Percentiles rank a stretch among this genome's conserved stretches.
These are phyloP conservation scores for Eubasilissa splendida DNA, from an alignment of 2,888 invertebrate species.

Conservation along the genomic window DNA sequence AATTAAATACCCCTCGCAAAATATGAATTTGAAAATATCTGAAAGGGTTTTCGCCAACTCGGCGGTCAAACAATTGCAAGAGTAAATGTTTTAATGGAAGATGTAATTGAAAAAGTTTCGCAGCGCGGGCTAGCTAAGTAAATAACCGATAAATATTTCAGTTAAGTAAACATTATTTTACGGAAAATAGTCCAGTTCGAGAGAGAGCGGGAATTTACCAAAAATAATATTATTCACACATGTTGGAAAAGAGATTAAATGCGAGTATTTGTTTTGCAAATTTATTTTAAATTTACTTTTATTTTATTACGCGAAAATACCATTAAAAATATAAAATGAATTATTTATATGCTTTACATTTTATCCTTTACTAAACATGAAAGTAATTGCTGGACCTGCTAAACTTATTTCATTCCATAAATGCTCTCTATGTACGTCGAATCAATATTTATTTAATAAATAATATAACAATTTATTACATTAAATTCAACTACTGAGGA, in stretches of 20 bases:
- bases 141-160: conserved; percentile 24
- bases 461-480: too few relatives aligned
- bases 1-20: conserved; percentile 21
- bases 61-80: conserved; percentile 37
- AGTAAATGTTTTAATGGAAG: conserved; percentile 45
- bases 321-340: too few relatives aligned
- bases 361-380: too few relatives aligned
- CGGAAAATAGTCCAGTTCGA: background rate
- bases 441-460: too few relatives aligned
- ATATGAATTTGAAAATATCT: conserved; percentile 28
- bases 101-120: conserved; percentile 48
- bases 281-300: too few relatives aligned
- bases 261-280: too few relatives aligned
- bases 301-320: too few relatives aligned
- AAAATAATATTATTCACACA: background rate
- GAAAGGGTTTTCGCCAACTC: conserved; percentile 5
- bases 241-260: background rate
- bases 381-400: too few relatives aligned
- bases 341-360: too few relatives aligned
- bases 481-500: too few relatives aligned
- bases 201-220: background rate
- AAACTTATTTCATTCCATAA: too few relatives aligned
- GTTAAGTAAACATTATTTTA: conserved; percentile 20
- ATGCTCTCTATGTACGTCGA: too few relatives aligned
- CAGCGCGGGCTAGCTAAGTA: background rate